Evolutionary conservation across 2,113 vertebrate genomes (phyloP), one percentile per base, ranked within the genome.

Genomic region (Notothenia coriiceps): DNA sequence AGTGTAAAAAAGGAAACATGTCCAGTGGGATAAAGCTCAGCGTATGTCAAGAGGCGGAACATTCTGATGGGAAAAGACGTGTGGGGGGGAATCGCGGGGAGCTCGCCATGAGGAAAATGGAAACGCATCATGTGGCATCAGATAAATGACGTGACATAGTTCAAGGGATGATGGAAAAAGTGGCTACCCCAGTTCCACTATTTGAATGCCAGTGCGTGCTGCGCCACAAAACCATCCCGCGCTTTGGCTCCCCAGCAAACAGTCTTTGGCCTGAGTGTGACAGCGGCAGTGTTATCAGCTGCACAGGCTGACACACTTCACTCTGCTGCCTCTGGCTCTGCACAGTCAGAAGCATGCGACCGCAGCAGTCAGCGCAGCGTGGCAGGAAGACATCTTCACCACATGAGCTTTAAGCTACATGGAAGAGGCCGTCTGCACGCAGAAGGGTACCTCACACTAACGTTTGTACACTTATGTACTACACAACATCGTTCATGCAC

Each of bases 251-350:
- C 55, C 72, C 49, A 54, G 88, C 79, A 89, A 90, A 92, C 74
- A 85, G 77, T 91, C 91, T 92, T 90, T 93, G 93, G 86, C 84
- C 90, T 63, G 83, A 91, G 87, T 91, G 92, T 91, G 94, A 94
- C 91, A 85, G 88, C 90, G 85, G 77, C 85, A 61, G 84, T 83
- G 87, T 94, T 94, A 95, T 95, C 93, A 91, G 91, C 91, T 85
- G 86, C 89, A 79, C 88, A 93, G 90, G 77, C 90, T 90, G 91
- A 92, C 92, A 91, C 83, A 92, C 91, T 93, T 93, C 85, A 89
- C 85, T 90, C 84, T 84, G 69, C 67, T 62, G 88, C 88, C 81
- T 55, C 44, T 10, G 88, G 87, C 90, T 77, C 80, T 80, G 76
- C 88, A 75, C 81, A 82, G 86, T 84, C 80, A 68, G 77, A 86